Evolutionary conservation across 2,797 vertebrate species (phyloP).

Genomic region (Potorous gilbertii): DNA sequence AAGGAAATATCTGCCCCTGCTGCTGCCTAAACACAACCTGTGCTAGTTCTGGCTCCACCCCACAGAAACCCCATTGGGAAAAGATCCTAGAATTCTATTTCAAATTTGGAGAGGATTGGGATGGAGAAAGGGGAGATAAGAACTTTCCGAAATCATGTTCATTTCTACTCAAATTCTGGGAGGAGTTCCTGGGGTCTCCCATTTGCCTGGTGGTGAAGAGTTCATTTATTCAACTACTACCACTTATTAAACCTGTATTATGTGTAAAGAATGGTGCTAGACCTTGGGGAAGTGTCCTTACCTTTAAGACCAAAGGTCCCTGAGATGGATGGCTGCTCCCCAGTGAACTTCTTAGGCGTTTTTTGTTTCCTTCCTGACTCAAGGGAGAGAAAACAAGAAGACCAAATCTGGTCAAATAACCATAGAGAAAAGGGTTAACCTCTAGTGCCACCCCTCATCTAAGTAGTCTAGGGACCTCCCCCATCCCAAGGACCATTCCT

Average conservation of each 20-base stretch:
- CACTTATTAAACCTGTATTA: neutral
- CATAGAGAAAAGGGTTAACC: constrained; percentile 36
- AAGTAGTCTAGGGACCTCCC: neutral
- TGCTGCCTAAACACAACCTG: neutral
- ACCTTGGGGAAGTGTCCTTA: constrained; percentile 68
- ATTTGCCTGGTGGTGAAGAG: neutral
- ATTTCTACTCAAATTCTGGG: neutral
- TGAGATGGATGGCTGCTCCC: constrained; percentile 98
- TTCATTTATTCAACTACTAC: neutral
- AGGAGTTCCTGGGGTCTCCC: neutral
- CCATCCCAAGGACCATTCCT: neutral
- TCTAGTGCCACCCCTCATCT: neutral
- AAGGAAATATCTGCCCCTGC: neutral
- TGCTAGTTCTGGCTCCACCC: neutral
- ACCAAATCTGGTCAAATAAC: constrained; percentile 86
- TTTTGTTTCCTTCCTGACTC: constrained; percentile 99
- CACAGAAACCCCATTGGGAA: neutral
- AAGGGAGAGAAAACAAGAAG: constrained; percentile 86
- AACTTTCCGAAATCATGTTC: neutral
- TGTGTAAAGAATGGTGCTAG: fast-evolving
- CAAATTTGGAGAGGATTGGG: neutral
- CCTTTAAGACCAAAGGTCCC: constrained; percentile 98
- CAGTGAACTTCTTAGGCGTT: constrained; percentile 99
- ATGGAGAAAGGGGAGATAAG: neutral
- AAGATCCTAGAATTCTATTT: neutral